A percentile compares a stretch with the other conserved stretches of the same genome.
Conservation (phyloP, 2,113 vertebrate species). For the Suricata suricatta region DNA sequence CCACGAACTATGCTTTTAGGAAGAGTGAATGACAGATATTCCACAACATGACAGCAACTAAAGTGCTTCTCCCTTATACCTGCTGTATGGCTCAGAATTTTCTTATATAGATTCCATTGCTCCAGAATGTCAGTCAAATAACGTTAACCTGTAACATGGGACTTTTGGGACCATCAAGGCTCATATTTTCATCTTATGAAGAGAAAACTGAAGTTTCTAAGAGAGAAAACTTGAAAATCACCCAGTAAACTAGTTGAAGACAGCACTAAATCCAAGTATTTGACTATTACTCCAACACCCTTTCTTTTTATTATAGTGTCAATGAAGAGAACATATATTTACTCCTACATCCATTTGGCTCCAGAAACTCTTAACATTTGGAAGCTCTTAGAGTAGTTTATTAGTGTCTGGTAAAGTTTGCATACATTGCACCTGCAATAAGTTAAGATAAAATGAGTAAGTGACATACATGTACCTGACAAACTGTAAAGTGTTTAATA, state of each 20-base stretch:
- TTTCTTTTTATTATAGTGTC: neutral
- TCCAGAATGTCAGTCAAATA: neutral
- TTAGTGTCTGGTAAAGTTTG: neutral
- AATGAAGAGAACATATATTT: neutral
- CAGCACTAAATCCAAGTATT: neutral
- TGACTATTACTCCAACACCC: neutral
- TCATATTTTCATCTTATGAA: neutral
- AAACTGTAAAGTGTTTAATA: neutral
- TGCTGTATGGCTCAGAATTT: neutral
- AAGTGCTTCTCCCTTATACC: slow-evolving; percentile 45
- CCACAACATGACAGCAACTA: slow-evolving; percentile 28
- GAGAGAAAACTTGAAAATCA: neutral
- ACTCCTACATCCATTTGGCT: neutral
- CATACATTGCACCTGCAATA: neutral
- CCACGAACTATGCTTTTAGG: neutral
- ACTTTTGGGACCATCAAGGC: neutral
- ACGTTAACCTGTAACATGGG: neutral
- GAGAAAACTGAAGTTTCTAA: neutral
- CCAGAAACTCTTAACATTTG: neutral
- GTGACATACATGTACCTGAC: neutral
- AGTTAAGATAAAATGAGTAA: neutral
- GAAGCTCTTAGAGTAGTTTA: neutral
- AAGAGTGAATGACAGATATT: neutral
- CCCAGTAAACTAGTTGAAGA: neutral
- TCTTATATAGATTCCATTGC: neutral